Percentiles rank a stretch among this genome's conserved stretches.
phyloP scores from a whole-genome alignment of 2,888 invertebrate species.

The Molorchus minor region DNA sequence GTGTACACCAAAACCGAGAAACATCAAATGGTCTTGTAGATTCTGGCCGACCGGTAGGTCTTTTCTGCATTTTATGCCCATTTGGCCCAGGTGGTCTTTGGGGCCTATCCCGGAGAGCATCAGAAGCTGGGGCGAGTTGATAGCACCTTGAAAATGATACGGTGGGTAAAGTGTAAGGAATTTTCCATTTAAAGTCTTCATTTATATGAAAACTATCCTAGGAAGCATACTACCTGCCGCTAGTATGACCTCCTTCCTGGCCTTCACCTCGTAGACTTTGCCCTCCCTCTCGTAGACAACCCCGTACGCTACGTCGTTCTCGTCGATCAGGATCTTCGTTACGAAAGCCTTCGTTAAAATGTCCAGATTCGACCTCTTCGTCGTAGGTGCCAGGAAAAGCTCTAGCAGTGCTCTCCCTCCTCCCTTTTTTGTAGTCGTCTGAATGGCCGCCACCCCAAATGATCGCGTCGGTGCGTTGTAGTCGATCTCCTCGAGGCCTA shows the following conservation, averaged over 20 bases:
- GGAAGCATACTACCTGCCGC: conserved; percentile 64
- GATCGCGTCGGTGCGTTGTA: conserved; percentile 55
- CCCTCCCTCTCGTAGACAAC: conserved; percentile 59
- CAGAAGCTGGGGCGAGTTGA: conserved; percentile 81
- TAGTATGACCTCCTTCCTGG: conserved; percentile 67
- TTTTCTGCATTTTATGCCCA: conserved; percentile 69
- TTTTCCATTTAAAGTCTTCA: background rate
- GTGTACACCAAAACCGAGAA: conserved; percentile 67
- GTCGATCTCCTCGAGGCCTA: conserved; percentile 62
- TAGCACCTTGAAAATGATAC: conserved; percentile 65
- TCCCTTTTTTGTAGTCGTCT: conserved; percentile 64
- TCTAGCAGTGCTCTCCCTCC: conserved; percentile 67
- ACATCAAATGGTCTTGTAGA: conserved; percentile 74
- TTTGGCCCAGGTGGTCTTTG: conserved; percentile 65
- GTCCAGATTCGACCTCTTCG: conserved; percentile 68
- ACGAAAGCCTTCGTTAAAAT: conserved; percentile 67
- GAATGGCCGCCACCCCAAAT: conserved; percentile 59
- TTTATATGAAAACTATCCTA: background rate
- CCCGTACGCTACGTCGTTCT: conserved; percentile 61
- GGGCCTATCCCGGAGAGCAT: conserved; percentile 75
- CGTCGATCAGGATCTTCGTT: conserved; percentile 66
- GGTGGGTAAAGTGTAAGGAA: background rate
- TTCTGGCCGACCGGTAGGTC: conserved; percentile 73
- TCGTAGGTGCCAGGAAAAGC: conserved; percentile 68
- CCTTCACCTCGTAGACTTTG: conserved; percentile 51